A percentile compares a stretch with the other conserved stretches of the same genome.
Evolutionary conservation across 2,113 vertebrate species (phyloP).

Genomic region (Pampusana beccarii): DNA sequence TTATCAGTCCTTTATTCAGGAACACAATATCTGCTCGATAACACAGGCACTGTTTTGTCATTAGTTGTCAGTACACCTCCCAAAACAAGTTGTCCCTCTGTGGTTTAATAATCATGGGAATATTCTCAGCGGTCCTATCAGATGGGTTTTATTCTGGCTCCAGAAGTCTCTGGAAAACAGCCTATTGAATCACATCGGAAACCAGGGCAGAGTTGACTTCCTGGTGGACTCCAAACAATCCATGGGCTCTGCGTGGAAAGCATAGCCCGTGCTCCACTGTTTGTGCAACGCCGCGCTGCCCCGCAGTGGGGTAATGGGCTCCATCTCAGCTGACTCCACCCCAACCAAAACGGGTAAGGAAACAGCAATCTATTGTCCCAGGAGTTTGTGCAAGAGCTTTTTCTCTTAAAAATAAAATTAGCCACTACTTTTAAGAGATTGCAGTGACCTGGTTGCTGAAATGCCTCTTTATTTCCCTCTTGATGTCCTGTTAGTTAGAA

Average conservation of each 20-base stretch:
- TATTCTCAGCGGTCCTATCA: conserved; percentile 28
- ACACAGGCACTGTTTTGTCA: neutral
- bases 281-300: conserved; percentile 52
- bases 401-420: neutral
- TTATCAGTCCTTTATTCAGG: neutral
- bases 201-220: conserved; percentile 75
- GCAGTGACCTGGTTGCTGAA: neutral
- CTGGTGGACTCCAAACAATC: conserved; percentile 70
- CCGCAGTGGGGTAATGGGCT: conserved; percentile 35
- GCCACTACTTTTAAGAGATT: neutral
- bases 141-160: conserved; percentile 22
- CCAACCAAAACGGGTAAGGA: neutral
- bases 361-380: conserved; percentile 63
- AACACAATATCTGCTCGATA: conserved; percentile 44
- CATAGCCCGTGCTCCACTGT: conserved; percentile 59
- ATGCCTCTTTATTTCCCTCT: neutral
- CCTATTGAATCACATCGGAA: conserved; percentile 73
- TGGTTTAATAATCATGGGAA: conserved; percentile 55
- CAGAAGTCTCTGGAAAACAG: conserved; percentile 63
- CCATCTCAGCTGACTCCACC: conserved; percentile 57
- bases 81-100: conserved; percentile 35
- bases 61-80: neutral
- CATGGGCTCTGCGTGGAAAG: conserved; percentile 44
- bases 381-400: neutral
- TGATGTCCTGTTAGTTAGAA: neutral